Evolutionary conservation across 1,140 invertebrate species (phyloP).

Genomic region (Monomorium pharaonis): DNA sequence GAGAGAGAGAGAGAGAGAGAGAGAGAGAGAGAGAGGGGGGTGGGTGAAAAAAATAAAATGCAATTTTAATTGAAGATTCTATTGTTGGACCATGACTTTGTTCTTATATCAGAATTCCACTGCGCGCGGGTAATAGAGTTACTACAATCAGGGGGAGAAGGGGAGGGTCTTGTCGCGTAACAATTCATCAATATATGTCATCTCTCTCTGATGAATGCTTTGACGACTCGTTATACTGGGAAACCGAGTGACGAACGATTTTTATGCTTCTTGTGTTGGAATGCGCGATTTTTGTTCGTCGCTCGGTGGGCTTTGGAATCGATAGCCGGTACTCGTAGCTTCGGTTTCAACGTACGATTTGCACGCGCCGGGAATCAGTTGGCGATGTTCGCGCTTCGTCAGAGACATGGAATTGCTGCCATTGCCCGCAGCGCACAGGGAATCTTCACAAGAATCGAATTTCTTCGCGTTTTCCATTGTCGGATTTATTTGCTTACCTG

Average conservation of each 20-base stretch:
- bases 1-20: neutral
- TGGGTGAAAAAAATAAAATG: neutral
- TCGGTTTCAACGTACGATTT: conserved; percentile 24
- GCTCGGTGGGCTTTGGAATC: neutral
- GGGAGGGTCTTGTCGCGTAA: neutral
- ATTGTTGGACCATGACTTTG: neutral
- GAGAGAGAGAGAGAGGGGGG: neutral
- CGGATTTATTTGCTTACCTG: neutral
- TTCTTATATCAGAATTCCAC: neutral
- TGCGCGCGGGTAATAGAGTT: neutral
- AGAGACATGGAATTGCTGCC: conserved; percentile 19
- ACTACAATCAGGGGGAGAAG: neutral
- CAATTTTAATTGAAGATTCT: neutral
- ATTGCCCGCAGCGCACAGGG: neutral
- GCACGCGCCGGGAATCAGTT: conserved; percentile 18
- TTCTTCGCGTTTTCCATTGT: conserved; percentile 25
- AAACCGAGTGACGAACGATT: conserved; percentile 8
- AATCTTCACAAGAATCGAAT: conserved; percentile 39
- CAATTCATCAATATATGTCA: conserved; percentile 1
- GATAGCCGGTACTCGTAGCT: conserved; percentile 8
- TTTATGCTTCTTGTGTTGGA: neutral
- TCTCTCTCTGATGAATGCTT: neutral
- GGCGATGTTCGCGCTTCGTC: conserved; percentile 24
- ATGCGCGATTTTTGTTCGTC: neutral
- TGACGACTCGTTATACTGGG: neutral